A percentile compares a stretch with the other conserved stretches of the same genome.
phyloP scores from a whole-genome alignment of 2,888 invertebrate genomes.

The Lepidocyrtinus sp. region DNA sequence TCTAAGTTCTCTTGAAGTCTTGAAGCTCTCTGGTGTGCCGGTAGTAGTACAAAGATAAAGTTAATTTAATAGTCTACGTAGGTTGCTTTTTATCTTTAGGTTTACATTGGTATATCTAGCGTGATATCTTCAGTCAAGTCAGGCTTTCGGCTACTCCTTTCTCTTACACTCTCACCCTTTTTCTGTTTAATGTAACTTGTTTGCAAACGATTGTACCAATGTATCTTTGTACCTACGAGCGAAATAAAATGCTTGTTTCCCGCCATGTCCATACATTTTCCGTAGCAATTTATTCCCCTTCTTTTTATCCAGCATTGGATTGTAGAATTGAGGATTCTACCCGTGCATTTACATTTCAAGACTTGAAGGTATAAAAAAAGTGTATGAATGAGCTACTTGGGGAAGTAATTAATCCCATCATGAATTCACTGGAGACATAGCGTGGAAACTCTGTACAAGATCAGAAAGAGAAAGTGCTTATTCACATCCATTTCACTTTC shows the following conservation, averaged over 20 bases:
- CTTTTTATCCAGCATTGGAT: too few relatives aligned
- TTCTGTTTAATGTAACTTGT: slow-evolving; percentile 5
- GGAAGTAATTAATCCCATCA: slow-evolving; percentile 57
- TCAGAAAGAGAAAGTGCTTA: slow-evolving; percentile 10
- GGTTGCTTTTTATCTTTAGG: not conserved
- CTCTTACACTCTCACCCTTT: not conserved
- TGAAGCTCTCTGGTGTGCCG: too few relatives aligned
- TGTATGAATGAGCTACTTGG: slow-evolving; percentile 47
- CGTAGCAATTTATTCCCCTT: not conserved
- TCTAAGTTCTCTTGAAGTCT: too few relatives aligned
- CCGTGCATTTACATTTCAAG: not conserved
- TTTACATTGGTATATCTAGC: not conserved
- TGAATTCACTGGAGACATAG: slow-evolving; percentile 46
- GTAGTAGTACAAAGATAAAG: not conserved
- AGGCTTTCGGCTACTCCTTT: too few relatives aligned
- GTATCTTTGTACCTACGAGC: not conserved
- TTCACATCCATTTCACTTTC: slow-evolving; percentile 25
- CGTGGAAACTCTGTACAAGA: slow-evolving; percentile 17
- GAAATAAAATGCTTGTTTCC: too few relatives aligned
- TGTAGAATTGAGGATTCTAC: too few relatives aligned
- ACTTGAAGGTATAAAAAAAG: slow-evolving; percentile 26
- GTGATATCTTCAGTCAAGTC: not conserved
- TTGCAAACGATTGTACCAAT: slow-evolving; percentile 30
- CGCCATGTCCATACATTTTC: not conserved
- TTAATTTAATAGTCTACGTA: not conserved